Base-by-base conservation (phyloP, 92 coral and sea anemone species). In the Parazoanthus darwini region DNA sequence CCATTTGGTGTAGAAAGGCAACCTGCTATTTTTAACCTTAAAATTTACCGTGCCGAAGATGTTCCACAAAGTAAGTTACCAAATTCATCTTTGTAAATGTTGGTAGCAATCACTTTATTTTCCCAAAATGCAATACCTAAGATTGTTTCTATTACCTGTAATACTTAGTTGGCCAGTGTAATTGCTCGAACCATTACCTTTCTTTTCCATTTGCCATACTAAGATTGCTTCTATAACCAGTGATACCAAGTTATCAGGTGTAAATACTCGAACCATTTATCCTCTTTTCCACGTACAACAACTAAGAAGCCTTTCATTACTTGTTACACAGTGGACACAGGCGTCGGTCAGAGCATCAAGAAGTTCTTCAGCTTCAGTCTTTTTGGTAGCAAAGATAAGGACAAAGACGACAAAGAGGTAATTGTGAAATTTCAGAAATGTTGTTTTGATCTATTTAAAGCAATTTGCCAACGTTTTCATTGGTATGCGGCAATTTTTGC, bases 281-380 rank as follows among this genome's bases (percentile, higher is more conserved):
- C 26, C 43, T 78, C 4, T 26, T 20, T 23, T 15, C 65, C 20
- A n/a, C 14, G 8, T 13, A 15, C 70, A 20, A 80, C 39, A 80
- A 16, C 20, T 37, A 23, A 15, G 6, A 43, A 18, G 7, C 5
- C 14, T 18, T 44, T 37, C 10, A 14, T 46, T 44, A 6, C 33
- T 39, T 78, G 56, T 29, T 78, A 82, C 90, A 81, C 42, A 95
- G 99, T 97, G 99, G 99, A 97, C 86, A 86, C 95, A 6, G 96
- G 98, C 25, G 93, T 95, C 88, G 98, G 98, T 11, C 87, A 94
- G 73, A 95, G 99, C 85, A 92, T 97, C 78, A 97, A 97, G 93
- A 97, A 97, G 82, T 97, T 97, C 92, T 97, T 97, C 85, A 96
- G 98, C 77, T 94, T 94, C 86, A 95, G 94, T 75, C 77, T 90